Base-by-base conservation (phyloP, 2,113 vertebrate species). In the Variabilichromis moorii region DNA sequence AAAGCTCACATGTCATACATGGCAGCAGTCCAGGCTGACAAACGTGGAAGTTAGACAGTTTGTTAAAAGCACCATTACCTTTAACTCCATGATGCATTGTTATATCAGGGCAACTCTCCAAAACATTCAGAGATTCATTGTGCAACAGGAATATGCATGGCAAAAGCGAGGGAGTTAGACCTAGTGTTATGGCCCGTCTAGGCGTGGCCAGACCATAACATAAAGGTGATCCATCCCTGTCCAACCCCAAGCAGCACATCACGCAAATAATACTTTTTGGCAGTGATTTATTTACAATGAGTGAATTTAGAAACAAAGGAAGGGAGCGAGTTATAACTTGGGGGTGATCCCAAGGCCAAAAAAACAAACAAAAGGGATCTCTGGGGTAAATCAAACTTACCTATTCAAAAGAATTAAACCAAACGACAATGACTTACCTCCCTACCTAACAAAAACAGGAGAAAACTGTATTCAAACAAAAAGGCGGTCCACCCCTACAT, bases 21-120 rank as follows among this genome's bases (percentile, higher is more conserved):
- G 73, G 17, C 28, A 12, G 73, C 26, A 79, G 0, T 79, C 45
- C 45, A 33, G 26, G 86, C 31, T 86, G 71, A 84, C 82, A 85
- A 54, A 90, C 50, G 19, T 61, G 42, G 51, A 54, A 54, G 51
- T 54, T 21, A 54, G 9, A 21, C n/a, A 54, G 51, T 61, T 31
- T 86, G 54, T 92, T 88, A 55, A 92, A 92, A 78, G 88, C 86
- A 68, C 90, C 86, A 17, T 61, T 61, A 31, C 26, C 14, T 83
- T 78, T 78, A 35, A 80, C n/a, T 8, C 76, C 31, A 12, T 37
- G 76, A 17, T 80, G 10, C 19, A 80, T 54, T 17, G 6, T 53
- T 6, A 40, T 14, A 71, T 40, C 53, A 59, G 35, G 53, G 17
- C 3, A 2, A 54, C 54, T 59, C 16, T 81, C 54, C 35, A 59